Evolutionary conservation across 2,888 invertebrate genomes (phyloP), one percentile per base, ranked within the genome.

Genomic region (Polydrusus tereticollis): DNA sequence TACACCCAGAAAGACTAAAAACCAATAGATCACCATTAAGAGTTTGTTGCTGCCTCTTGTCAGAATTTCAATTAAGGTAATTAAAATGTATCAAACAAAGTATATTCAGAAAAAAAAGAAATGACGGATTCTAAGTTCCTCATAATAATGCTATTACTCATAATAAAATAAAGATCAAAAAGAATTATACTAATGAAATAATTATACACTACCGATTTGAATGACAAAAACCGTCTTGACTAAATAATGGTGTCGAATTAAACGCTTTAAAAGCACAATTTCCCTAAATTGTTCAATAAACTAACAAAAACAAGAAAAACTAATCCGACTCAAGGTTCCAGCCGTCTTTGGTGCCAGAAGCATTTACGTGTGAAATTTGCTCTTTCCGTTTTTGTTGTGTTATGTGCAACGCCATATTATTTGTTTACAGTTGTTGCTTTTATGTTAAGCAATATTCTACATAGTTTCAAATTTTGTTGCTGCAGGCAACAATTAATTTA

Each of bases 241-340:
- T 47, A 29, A 36, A 68, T 64, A 68, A 68, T 60, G 59, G 68
- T 47, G 68, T 68, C 68, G 41, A 66, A 74, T 74, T 74, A 67
- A 69, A 64, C 69, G 73, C 45, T 59, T 73, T 69, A 69, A 62
- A 45, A 67, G 68, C 74, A 74, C 70, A 74, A 74, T 74, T 74
- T 74, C 74, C 74, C 71, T 64, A 69, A 73, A 73, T 73, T 70
- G 73, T 73, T 62, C 60, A 69, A 69, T 69, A 70, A 67, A 70
- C 45, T 41, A 29, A 33, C 45, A 60, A 73, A 72, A 73, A 66
- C 50, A 33, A 55, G 66, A 69, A 73, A 63, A 63, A 26, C 60
- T 14, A 60, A 60, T 55, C 43, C 45, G 23, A 21, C 29, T 63
- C 47, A 63, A 47, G 63, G 63, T 21, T 47, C 36, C 38, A 50